Evolutionary conservation across 1,140 invertebrate species (phyloP), one percentile per base, ranked within the genome.

Genomic region (Temnothorax curvispinosus): DNA sequence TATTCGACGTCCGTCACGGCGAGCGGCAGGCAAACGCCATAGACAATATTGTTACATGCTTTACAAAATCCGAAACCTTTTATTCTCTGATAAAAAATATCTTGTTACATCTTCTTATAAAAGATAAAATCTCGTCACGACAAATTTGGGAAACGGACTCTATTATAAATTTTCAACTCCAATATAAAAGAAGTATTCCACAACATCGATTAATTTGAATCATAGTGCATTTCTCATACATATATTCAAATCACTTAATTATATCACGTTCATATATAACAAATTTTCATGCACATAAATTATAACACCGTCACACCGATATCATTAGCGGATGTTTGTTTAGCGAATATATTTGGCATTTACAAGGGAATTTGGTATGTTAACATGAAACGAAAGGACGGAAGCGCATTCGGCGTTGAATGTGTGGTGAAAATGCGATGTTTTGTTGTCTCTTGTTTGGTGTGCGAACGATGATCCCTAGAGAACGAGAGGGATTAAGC

Each of bases 401-500:
- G 41, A 62, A 62, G 1, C 13, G n/a, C 21, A 60, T 52, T 54
- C n/a, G 47, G 1, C 3, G 64, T 15, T 27, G 1, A 7, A 44
- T 21, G 15, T 62, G 58, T 6, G 60, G n/a, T 41, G 64, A 56
- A 27, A 69, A 56, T 71, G 35, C 5, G 27, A 18, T 69, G 62
- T 67, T 80, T 80, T 64, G n/a, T 77, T 15, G 15, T 41, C 47
- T 80, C 11, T 41, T 27, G 21, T 41, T 50, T 13, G 35, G 11
- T 21, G 15, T 27, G 15, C 54, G 18, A 76, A 18, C 27, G 44
- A 47, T 44, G 13, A 41, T 84, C 41, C 47, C 32, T 44, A 8
- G 67, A 80, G 71, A 60, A 35, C 41, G 56, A 72, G 35, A 41
- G 9, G 89, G 88, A 90, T 90, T 90, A 86, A 88, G 71, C 56